Conservation (phyloP, 2,888 invertebrate species). For the Drosophila recens region DNA sequence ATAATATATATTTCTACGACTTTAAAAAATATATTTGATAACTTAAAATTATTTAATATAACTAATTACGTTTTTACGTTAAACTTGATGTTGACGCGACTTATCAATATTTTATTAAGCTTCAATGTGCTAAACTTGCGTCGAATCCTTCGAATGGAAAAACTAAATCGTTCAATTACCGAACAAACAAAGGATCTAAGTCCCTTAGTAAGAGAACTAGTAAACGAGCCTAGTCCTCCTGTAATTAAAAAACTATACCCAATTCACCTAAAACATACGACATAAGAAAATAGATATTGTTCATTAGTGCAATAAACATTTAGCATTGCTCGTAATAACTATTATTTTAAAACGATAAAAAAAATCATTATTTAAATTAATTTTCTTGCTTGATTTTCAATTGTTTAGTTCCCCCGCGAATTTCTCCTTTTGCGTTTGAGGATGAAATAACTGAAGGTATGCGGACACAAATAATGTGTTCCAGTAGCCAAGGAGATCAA, state of each 20-base stretch:
- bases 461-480: conserved; percentile 90
- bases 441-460: conserved; percentile 92
- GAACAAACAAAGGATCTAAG: background rate
- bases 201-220: too few species aligned
- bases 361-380: conserved; percentile 20
- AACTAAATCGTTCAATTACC: background rate
- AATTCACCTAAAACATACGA: too few species aligned
- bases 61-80: too few species aligned
- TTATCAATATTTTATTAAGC: background rate
- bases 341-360: background rate
- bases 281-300: background rate
- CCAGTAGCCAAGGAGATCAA: conserved; percentile 87
- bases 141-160: background rate
- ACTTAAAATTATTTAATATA: too few species aligned
- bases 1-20: too few species aligned
- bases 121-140: background rate
- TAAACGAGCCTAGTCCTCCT: too few species aligned
- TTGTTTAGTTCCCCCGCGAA: conserved; percentile 90
- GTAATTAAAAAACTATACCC: background rate
- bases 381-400: conserved; percentile 33
- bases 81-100: too few species aligned
- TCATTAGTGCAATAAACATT: background rate
- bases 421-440: conserved; percentile 93
- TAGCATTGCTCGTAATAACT: background rate
- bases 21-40: too few species aligned